phyloP scores from a whole-genome alignment of 2,113 vertebrate species.

The Urocolius indicus region DNA sequence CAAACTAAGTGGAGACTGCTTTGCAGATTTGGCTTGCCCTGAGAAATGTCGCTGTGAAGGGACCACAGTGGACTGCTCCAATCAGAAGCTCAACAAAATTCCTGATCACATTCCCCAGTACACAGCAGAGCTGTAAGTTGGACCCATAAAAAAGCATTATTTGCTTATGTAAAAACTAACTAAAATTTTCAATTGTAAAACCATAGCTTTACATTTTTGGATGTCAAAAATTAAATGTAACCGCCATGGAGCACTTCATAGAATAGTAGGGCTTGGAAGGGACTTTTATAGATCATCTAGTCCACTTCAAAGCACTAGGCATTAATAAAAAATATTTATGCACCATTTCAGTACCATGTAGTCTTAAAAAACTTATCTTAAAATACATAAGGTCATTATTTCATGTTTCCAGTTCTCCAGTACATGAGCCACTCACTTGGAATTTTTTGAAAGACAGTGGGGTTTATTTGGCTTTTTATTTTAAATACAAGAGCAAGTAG shows the following conservation, averaged over 20 bases:
- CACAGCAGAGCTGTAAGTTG: constrained; percentile 95
- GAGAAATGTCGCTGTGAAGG: constrained; percentile 98
- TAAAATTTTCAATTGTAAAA: background rate
- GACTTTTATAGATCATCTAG: too few species aligned
- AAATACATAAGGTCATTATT: background rate
- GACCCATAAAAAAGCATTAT: background rate
- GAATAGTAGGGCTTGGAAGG: too few species aligned
- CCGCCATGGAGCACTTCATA: background rate
- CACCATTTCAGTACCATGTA: background rate
- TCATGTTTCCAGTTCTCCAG: background rate
- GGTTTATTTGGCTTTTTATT: background rate
- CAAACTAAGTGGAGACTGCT: constrained; percentile 96
- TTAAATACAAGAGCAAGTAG: background rate
- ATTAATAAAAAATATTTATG: background rate
- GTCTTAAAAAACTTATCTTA: background rate
- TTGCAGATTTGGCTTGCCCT: constrained; percentile 95
- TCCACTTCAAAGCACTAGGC: background rate
- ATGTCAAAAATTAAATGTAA: background rate
- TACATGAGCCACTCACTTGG: background rate
- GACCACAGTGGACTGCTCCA: constrained; percentile 97
- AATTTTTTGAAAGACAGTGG: background rate
- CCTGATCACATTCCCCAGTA: constrained; percentile 97
- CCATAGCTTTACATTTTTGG: background rate
- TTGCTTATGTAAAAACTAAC: background rate
- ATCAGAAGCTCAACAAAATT: constrained; percentile 95